Percentiles rank a stretch among this genome's conserved stretches.
Evolutionary conservation across 2,888 invertebrate genomes (phyloP).

Genomic region (Drosophila mimetica): DNA sequence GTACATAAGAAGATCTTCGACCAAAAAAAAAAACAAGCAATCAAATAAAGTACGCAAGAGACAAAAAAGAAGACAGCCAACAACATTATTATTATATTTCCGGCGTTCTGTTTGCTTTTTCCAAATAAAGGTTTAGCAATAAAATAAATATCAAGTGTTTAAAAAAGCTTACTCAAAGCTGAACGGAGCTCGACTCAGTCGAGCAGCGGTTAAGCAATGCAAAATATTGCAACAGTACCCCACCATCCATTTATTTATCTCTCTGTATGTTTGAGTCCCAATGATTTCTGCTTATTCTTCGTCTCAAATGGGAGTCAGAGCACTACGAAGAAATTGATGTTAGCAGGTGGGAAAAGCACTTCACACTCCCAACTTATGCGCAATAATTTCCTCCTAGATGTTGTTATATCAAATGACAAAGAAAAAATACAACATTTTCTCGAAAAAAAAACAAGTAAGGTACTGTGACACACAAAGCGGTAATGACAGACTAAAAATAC

Average conservation of each 20-base stretch:
- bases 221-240: constrained; percentile 72
- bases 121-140: constrained; percentile 9
- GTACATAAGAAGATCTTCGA: constrained; percentile 9
- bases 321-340: constrained; percentile 22
- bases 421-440: neutral
- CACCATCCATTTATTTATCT: constrained; percentile 21
- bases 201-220: constrained; percentile 63
- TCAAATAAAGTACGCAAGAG: neutral
- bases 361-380: neutral
- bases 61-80: neutral
- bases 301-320: constrained; percentile 2
- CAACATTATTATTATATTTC: constrained; percentile 7
- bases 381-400: neutral
- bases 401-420: constrained; percentile 8
- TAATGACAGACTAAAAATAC: constrained; percentile 27
- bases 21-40: constrained; percentile 2
- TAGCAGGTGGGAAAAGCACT: constrained; percentile 6
- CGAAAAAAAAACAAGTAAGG: neutral
- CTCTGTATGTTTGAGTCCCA: constrained; percentile 44
- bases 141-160: constrained; percentile 22
- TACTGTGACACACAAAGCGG: constrained; percentile 48
- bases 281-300: constrained; percentile 26
- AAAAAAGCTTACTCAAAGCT: constrained; percentile 18
- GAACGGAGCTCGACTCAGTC: constrained; percentile 5
- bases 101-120: constrained; percentile 23